Conservation (phyloP, 2,113 vertebrate species). For the Pipa parva region DNA sequence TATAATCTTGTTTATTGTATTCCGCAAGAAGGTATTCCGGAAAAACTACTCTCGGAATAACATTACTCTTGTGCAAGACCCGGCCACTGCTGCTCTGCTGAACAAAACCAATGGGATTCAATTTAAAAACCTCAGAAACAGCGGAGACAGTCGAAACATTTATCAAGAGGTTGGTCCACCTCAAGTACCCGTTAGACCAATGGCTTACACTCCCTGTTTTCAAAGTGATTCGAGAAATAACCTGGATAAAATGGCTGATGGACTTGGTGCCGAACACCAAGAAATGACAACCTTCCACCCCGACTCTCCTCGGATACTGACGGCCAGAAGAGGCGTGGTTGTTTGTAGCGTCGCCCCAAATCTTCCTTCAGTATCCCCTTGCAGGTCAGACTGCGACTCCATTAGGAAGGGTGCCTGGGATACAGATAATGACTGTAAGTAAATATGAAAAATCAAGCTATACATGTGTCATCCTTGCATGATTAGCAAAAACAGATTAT, state of each 20-base stretch:
- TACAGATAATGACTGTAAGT: conserved; percentile 74
- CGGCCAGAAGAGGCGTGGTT: conserved; percentile 80
- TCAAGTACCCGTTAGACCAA: conserved; percentile 88
- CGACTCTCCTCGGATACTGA: conserved; percentile 84
- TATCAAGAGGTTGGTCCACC: conserved; percentile 84
- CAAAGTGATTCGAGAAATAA: conserved; percentile 82
- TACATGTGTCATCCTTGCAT: too few relatives aligned
- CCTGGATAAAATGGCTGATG: conserved; percentile 86
- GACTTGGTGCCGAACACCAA: conserved; percentile 75
- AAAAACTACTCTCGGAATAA: conserved; percentile 93
- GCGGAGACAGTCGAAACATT: conserved; percentile 77
- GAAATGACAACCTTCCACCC: conserved; percentile 96
- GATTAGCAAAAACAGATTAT: too few relatives aligned
- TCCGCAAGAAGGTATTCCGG: conserved; percentile 92
- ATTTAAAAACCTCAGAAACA: conserved; percentile 76
- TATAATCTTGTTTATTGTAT: conserved; percentile 83
- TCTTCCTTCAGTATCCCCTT: conserved; percentile 80
- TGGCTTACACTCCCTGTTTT: conserved; percentile 95
- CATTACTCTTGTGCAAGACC: conserved; percentile 89
- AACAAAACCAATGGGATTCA: conserved; percentile 89
- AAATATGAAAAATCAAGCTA: background rate
- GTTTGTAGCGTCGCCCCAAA: conserved; percentile 96
- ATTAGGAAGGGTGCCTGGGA: conserved; percentile 88
- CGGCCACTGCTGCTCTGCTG: conserved; percentile 85
- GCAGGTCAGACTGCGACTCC: conserved; percentile 89